Conservation (phyloP, 2,888 invertebrate genomes). For the Tachystola acroxantha region DNA sequence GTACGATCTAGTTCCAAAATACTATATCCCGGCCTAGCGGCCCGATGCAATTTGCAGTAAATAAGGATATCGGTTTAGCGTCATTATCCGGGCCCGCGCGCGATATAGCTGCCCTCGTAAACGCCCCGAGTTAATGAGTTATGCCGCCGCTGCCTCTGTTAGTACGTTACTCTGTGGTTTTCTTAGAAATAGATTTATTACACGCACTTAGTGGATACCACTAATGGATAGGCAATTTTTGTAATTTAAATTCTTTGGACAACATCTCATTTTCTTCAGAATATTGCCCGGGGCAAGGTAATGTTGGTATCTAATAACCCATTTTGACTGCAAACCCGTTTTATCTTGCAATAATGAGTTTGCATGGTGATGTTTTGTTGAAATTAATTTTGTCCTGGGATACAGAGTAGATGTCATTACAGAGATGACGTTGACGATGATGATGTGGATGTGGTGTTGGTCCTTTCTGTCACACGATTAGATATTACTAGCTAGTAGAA, state of each 20-base stretch:
- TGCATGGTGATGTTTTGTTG: too few relatives aligned
- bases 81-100: slow-evolving; percentile 52
- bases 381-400: too few relatives aligned
- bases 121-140: slow-evolving; percentile 41
- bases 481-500: too few relatives aligned
- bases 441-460: too few relatives aligned
- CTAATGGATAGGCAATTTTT: slow-evolving; percentile 27
- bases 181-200: slow-evolving; percentile 42
- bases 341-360: too few relatives aligned
- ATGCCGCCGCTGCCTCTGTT: slow-evolving; percentile 22
- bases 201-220: slow-evolving; percentile 24
- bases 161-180: slow-evolving; percentile 22
- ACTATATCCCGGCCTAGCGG: slow-evolving; percentile 10
- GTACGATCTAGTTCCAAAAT: slow-evolving; percentile 8
- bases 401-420: too few relatives aligned
- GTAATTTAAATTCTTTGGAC: slow-evolving; percentile 8
- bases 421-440: too few relatives aligned
- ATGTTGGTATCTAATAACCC: too few relatives aligned
- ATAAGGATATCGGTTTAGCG: slow-evolving; percentile 73
- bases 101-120: slow-evolving; percentile 44
- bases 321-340: too few relatives aligned
- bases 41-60: slow-evolving; percentile 70
- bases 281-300: not conserved
- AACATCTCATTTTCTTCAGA: not conserved
- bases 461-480: too few relatives aligned